Conservation (phyloP, 1,140 invertebrate species). For the Atopsyche davidsoni region DNA sequence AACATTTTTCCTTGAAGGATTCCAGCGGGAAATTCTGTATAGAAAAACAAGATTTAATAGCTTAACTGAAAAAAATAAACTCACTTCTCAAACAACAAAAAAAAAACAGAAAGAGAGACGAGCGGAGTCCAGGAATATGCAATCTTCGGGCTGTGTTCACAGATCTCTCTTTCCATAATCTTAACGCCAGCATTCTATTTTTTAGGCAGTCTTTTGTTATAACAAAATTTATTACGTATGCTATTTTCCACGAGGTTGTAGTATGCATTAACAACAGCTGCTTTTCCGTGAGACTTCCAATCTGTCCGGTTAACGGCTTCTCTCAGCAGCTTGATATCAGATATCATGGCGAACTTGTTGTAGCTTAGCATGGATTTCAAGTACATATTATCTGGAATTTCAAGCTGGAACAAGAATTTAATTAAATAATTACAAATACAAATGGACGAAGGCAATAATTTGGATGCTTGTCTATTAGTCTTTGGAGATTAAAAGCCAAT, state of each 20-base stretch:
- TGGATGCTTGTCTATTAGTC: too few species aligned
- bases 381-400: constrained; percentile 61
- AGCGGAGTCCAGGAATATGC: not conserved
- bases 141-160: not conserved
- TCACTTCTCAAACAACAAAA: too few species aligned
- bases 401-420: constrained; percentile 46
- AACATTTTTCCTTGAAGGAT: constrained; percentile 87
- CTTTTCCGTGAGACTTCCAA: constrained; percentile 71
- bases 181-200: not conserved
- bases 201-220: not conserved
- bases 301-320: constrained; percentile 77
- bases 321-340: constrained; percentile 66
- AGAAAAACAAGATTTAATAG: too few species aligned
- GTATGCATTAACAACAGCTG: constrained; percentile 76
- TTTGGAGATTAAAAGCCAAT: too few species aligned
- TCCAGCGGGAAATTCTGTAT: constrained; percentile 77
- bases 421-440: too few species aligned
- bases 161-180: not conserved
- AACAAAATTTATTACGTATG: constrained; percentile 56
- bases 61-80: too few species aligned
- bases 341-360: constrained; percentile 67
- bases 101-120: too few species aligned
- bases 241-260: constrained; percentile 78
- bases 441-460: too few species aligned
- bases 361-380: constrained; percentile 69